Evolutionary conservation across 2,888 invertebrate species (phyloP).

Genomic region (Chloroclystis v-ata): DNA sequence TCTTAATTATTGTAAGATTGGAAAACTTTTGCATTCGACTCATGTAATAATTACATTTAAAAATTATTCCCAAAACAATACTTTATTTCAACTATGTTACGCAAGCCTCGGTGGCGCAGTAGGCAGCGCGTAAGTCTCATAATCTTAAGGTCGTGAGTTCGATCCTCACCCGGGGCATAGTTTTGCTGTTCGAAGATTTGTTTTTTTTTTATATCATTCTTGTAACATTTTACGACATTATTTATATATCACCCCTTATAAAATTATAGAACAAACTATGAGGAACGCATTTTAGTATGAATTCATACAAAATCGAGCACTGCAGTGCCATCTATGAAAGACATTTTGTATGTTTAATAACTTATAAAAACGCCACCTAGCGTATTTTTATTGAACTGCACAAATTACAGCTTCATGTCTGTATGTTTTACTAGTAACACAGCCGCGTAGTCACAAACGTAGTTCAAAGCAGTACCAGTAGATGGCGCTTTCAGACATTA

Average conservation of each 20-base stretch:
- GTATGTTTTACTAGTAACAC: too few species aligned
- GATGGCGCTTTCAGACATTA: conserved; percentile 12
- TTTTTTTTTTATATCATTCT: too few species aligned
- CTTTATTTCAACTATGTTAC: neutral
- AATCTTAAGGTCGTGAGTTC: conserved; percentile 97
- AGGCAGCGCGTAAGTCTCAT: conserved; percentile 94
- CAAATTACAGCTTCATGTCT: neutral
- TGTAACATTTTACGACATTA: too few species aligned
- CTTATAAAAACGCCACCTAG: conserved; percentile 17
- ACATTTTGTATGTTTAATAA: too few species aligned
- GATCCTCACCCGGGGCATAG: conserved; percentile 93
- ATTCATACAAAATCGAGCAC: too few species aligned
- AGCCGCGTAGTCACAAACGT: neutral
- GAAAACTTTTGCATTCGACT: too few species aligned
- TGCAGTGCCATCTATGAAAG: conserved; percentile 11
- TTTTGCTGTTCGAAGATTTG: conserved; percentile 14
- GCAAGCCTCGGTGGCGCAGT: conserved; percentile 88
- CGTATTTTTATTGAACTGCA: neutral
- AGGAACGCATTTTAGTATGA: too few species aligned
- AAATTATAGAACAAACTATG: too few species aligned
- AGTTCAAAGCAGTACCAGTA: neutral
- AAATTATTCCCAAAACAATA: too few species aligned
- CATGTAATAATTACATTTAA: too few species aligned
- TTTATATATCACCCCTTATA: too few species aligned
- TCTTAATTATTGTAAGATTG: too few species aligned